Percentiles rank a stretch among this genome's conserved stretches.
Evolutionary conservation across 2,113 vertebrate species (phyloP).

Genomic region (Capricornis sumatraensis): DNA sequence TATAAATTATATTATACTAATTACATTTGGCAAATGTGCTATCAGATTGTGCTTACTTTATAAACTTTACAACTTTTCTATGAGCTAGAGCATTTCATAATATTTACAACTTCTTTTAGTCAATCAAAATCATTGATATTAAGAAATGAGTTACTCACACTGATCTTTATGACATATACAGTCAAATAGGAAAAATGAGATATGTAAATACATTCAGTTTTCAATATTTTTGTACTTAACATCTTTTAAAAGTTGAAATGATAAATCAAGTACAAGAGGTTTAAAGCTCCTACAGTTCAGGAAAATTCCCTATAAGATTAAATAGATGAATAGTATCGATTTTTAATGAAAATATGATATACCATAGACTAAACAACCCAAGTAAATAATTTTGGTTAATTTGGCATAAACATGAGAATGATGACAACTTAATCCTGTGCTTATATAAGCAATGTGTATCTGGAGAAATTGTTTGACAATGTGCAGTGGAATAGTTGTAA

Average conservation of each 20-base stretch:
- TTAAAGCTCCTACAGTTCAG: background rate
- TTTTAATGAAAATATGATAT: background rate
- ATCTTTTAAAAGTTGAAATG: background rate
- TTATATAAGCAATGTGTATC: constrained; percentile 20
- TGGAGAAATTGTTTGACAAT: constrained; percentile 1
- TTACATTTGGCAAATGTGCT: background rate
- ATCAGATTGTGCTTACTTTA: background rate
- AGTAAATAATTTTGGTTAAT: background rate
- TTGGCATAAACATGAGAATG: background rate
- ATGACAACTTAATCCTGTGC: constrained; percentile 18
- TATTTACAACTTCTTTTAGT: background rate
- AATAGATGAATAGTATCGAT: background rate
- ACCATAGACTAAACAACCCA: constrained; percentile 43
- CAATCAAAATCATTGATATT: background rate
- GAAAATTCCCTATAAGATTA: background rate
- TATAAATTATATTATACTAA: background rate
- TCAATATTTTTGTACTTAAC: background rate
- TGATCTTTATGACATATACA: background rate
- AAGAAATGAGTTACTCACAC: background rate
- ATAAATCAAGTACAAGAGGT: background rate
- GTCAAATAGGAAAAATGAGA: background rate
- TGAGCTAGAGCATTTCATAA: background rate
- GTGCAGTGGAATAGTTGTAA: background rate
- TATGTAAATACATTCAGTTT: background rate
- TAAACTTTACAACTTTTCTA: background rate